Evolutionary conservation across 2,113 vertebrate genomes (phyloP), one percentile per base, ranked within the genome.

Genomic region (Malurus cyaneus): DNA sequence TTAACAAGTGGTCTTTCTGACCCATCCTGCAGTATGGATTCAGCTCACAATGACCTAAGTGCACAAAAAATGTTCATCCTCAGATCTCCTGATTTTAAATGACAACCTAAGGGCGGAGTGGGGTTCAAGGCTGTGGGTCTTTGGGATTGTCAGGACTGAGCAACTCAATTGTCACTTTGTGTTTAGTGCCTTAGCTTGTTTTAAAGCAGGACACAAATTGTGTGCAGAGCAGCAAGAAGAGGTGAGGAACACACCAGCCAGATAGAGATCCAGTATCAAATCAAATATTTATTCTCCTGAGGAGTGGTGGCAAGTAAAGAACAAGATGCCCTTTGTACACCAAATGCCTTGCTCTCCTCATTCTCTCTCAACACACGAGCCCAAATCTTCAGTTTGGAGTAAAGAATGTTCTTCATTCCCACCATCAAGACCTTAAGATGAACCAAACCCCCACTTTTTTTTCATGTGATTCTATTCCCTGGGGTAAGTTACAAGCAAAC

Each of bases 251-350:
- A 69, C 31, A 56, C 14, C 56, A 23, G 4, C 44, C 81, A 83
- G 50, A 44, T 86, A 39, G 1, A 94, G n/a, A n/a, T 57, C 62
- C 70, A 64, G 76, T 57, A 80, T 82, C 85, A 93, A 94, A 86
- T 44, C 64, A 95, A 86, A 80, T 59, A 42, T 86, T 92, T 92
- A 93, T 96, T 96, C 90, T 92, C 88, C 92, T 80, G 92, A 93
- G 80, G 80, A 90, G 64, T 77, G 34, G 94, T 65, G 72, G 64
- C 80, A 93, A 71, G 57, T 78, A 70, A 69, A 93, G 92, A 80
- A 9, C 1, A 81, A 82, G 21, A 60, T 73, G 86, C 85, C 81
- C 64, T 92, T 80, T 94, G 86, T 42, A 74, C 19, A 74, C 54
- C 74, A 54, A 80, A 73, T 70, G 39, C 54, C 60, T 89, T 64